These are phyloP conservation scores for Ernsta delagoae DNA, from an alignment of 2,888 invertebrate species.

Conservation along the genomic window DNA sequence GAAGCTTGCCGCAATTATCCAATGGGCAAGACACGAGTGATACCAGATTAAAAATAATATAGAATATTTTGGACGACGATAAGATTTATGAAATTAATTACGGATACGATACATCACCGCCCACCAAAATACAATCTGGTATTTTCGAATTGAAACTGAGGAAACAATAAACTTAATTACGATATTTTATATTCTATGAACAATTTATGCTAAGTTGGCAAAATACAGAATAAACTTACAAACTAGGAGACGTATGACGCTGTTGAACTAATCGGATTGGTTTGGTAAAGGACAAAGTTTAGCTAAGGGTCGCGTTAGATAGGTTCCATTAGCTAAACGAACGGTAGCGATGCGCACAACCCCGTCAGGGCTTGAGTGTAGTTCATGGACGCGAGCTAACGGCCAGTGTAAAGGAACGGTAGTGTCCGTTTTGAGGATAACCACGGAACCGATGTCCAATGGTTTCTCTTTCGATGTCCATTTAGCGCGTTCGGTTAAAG, in stretches of 20 bases:
- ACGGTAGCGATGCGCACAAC: conserved; percentile 1
- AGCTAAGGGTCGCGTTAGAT: conserved; percentile 1
- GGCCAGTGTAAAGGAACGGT: conserved; percentile 2
- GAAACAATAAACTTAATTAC: neutral
- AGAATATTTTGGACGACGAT: too few relatives aligned
- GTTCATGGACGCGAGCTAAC: conserved; percentile 1
- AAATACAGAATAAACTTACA: neutral
- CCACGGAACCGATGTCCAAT: neutral
- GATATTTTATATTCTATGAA: neutral
- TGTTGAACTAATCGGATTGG: neutral
- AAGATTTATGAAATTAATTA: neutral
- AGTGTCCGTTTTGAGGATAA: neutral
- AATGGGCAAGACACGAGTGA: too few relatives aligned
- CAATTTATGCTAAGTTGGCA: neutral
- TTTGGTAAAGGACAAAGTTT: neutral
- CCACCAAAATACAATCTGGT: conserved; percentile 2
- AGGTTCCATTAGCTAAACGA: neutral
- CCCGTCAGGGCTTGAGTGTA: neutral
- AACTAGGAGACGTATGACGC: neutral
- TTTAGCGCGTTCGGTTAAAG: neutral
- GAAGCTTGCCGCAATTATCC: too few relatives aligned
- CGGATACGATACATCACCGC: conserved; percentile 4
- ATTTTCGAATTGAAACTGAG: neutral
- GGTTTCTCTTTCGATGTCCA: conserved; percentile 1
- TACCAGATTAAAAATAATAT: too few relatives aligned